A percentile compares a stretch with the other conserved stretches of the same genome.
Evolutionary conservation across 2,113 vertebrate genomes (phyloP).

Genomic region (Periophthalmus modestus): DNA sequence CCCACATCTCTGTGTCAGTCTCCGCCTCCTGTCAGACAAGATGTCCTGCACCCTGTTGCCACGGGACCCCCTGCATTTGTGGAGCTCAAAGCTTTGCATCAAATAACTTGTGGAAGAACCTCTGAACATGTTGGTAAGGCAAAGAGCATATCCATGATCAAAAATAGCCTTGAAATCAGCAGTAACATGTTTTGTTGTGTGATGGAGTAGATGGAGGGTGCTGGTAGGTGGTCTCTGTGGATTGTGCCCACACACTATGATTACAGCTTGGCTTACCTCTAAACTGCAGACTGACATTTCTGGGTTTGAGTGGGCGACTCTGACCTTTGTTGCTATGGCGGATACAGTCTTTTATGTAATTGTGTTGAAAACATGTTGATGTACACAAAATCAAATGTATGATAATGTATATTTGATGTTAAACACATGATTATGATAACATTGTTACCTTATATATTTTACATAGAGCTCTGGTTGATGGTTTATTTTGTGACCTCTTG

Average conservation of each 20-base stretch:
- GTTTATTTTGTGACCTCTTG: too few species aligned
- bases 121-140: not conserved
- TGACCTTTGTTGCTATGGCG: conserved; percentile 4
- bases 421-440: too few species aligned
- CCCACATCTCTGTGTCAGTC: conserved; percentile 12
- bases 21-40: not conserved
- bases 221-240: conserved; percentile 1
- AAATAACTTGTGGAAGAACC: not conserved
- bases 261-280: conserved; percentile 10
- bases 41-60: not conserved
- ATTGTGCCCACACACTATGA: not conserved
- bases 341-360: conserved; percentile 7
- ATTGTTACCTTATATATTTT: too few species aligned
- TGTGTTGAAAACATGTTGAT: not conserved
- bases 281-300: conserved; percentile 12
- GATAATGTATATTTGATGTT: not conserved
- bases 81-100: not conserved
- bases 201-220: not conserved
- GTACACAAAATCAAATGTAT: not conserved
- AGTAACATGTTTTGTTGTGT: not conserved
- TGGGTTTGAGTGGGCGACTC: conserved; percentile 3
- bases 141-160: not conserved
- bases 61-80: not conserved
- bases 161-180: not conserved
- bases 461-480: too few species aligned